These are phyloP conservation scores for Capreolus pygargus DNA, from an alignment of 2,113 vertebrate genomes.

Conservation along the genomic window DNA sequence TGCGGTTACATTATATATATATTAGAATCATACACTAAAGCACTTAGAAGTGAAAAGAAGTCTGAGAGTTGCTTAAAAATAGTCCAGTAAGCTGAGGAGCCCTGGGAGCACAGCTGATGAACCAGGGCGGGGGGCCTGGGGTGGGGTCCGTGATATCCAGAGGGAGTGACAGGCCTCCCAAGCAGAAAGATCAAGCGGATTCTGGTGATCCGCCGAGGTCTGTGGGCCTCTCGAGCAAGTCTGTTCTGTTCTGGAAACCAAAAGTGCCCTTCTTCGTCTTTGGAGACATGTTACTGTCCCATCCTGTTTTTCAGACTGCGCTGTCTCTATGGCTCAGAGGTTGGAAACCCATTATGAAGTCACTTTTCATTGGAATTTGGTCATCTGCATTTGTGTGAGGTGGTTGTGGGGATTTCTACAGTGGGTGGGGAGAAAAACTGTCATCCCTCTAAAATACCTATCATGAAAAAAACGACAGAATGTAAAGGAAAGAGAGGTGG, in stretches of 20 bases:
- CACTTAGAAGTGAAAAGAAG: neutral
- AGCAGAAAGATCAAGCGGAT: neutral
- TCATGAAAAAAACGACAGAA: neutral
- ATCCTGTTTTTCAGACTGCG: neutral
- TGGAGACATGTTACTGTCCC: neutral
- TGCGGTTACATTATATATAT: neutral
- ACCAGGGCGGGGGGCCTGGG: neutral
- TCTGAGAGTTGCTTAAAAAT: neutral
- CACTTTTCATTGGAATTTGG: neutral
- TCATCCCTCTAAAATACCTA: neutral
- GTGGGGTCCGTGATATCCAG: neutral
- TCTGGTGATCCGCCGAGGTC: neutral
- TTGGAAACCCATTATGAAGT: neutral
- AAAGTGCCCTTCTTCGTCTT: slow-evolving; percentile 22
- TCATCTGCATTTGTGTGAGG: neutral
- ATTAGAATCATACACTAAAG: neutral
- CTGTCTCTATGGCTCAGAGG: neutral
- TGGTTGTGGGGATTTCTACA: neutral
- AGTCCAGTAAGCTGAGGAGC: neutral
- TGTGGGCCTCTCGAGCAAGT: neutral
- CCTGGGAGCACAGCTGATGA: neutral
- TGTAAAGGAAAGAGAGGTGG: neutral
- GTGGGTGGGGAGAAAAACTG: neutral
- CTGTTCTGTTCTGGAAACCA: neutral
- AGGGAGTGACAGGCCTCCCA: neutral